Conservation (phyloP, 2,113 vertebrate genomes). For the Lucifuga dentata region DNA sequence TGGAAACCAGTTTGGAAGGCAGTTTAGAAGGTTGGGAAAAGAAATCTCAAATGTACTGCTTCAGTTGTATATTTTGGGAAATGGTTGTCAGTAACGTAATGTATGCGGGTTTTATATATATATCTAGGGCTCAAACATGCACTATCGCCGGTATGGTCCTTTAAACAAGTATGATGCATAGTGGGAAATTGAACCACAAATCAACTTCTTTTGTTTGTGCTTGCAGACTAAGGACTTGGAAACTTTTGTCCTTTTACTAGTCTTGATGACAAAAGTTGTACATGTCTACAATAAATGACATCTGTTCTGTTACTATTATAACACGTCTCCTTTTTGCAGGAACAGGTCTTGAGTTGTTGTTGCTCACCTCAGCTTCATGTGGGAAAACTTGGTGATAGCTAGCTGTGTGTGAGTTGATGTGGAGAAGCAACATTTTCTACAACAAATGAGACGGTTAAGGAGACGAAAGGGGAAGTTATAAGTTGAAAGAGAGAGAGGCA, state of each 20-base stretch:
- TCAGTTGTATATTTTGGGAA: too few relatives aligned
- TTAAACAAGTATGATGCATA: too few relatives aligned
- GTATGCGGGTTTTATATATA: too few relatives aligned
- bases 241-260: not conserved
- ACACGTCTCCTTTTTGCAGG: not conserved
- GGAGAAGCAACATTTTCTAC: conserved; percentile 13
- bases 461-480: conserved; percentile 41
- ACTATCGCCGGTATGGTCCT: too few relatives aligned
- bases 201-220: not conserved
- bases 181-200: not conserved
- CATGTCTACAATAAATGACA: not conserved
- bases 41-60: too few relatives aligned
- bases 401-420: not conserved
- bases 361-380: too few relatives aligned
- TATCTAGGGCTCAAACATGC: too few relatives aligned
- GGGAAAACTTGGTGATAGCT: too few relatives aligned
- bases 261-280: not conserved
- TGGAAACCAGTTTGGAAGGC: not conserved
- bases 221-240: not conserved
- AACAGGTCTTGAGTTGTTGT: too few relatives aligned
- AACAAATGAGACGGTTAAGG: conserved; percentile 12
- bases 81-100: too few relatives aligned
- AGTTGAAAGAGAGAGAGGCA: conserved; percentile 33
- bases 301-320: not conserved
- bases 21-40: not conserved